Base-by-base conservation (phyloP, 2,888 invertebrate species). In the Epinotia bilunana region DNA sequence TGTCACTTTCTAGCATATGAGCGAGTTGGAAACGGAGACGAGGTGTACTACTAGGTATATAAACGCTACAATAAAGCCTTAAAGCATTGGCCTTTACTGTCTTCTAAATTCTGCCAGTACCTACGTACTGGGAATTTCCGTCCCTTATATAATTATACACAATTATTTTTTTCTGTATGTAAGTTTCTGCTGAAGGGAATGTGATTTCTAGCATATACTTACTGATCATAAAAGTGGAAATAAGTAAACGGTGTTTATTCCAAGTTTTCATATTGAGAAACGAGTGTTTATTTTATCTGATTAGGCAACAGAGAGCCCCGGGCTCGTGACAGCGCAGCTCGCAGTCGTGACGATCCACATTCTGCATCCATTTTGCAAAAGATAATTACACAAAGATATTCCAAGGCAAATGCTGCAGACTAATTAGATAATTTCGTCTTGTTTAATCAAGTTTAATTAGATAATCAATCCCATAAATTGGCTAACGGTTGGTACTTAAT, bases 281-380 rank as follows among this genome's bases (percentile, higher is more conserved):
- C 63, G 28, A 53, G 69, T 57, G 65, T 72, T 61, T 60, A 65
- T 70, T 70, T 70, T 70, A 71, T 74, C 70, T 74, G 74, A 71
- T 73, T 67, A 73, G 39, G 72, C 72, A 64, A 72, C 60, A 61
- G 64, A 78, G 68, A 55, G 71, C 74, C 16, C 23, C 12, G 16
- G 9, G 69, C 78, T 79, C 79, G 79, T 81, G 79, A 77, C 81
- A 80, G 78, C 72, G 53, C 75, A 65, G 67, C 85, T 84, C 72
- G 53, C 75, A 65, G 67, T 85, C 85, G 86, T 87, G 86, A 85
- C 83, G 76, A 73, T 76, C 81, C 79, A 77, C 80, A 79, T 80
- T 78, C 77, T 78, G 79, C 84, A 82, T 84, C 83, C 82, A 80
- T 84, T 86, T 85, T 83, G 80, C 83, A 79, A 84, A 84, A 83